Evolutionary conservation across 2,888 invertebrate species (phyloP).

Genomic region (Allygus modestus): DNA sequence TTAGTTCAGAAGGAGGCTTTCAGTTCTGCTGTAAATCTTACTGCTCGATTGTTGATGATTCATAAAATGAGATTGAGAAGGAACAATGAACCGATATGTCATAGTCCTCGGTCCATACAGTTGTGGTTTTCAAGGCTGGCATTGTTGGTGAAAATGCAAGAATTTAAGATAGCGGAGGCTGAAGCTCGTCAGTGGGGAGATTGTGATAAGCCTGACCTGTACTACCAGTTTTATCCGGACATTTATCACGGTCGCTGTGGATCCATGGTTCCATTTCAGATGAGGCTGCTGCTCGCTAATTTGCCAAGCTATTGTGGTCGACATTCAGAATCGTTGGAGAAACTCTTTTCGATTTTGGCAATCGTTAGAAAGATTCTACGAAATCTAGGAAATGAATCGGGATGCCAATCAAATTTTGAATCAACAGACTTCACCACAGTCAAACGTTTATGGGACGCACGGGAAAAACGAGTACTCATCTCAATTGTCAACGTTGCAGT

Average conservation of each 20-base stretch:
- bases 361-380: slow-evolving; percentile 84
- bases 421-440: slow-evolving; percentile 74
- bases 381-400: slow-evolving; percentile 85
- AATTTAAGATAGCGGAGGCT: slow-evolving; percentile 85
- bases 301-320: slow-evolving; percentile 77
- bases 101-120: slow-evolving; percentile 89
- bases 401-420: slow-evolving; percentile 79
- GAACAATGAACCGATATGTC: slow-evolving; percentile 87
- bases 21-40: slow-evolving; percentile 92
- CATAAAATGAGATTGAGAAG: slow-evolving; percentile 90
- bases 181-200: slow-evolving; percentile 94
- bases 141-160: slow-evolving; percentile 88
- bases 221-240: slow-evolving; percentile 94
- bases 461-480: slow-evolving; percentile 87
- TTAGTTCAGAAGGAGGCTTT: slow-evolving; percentile 80
- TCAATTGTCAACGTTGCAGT: slow-evolving; percentile 92
- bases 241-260: slow-evolving; percentile 89
- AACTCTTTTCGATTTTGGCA: slow-evolving; percentile 83
- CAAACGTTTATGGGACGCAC: slow-evolving; percentile 85
- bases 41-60: slow-evolving; percentile 86
- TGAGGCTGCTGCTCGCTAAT: slow-evolving; percentile 93
- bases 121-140: slow-evolving; percentile 95
- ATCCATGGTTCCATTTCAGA: slow-evolving; percentile 94
- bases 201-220: slow-evolving; percentile 94
- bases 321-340: slow-evolving; percentile 75